phyloP scores from a whole-genome alignment of 2,797 vertebrate species.

The Syndactyla subalaris region DNA sequence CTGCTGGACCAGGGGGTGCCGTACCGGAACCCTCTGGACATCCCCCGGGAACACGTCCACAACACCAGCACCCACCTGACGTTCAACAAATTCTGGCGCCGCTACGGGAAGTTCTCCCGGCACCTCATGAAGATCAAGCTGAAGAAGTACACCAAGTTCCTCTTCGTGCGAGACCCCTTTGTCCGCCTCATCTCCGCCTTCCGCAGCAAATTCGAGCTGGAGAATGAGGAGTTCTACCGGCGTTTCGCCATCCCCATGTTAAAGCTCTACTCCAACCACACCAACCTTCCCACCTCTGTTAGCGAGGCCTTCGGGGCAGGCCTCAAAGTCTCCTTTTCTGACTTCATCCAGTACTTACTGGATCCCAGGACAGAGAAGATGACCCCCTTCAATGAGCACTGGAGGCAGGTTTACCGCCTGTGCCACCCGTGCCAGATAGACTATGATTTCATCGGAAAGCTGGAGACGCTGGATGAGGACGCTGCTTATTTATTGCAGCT shows the following conservation, averaged over 20 bases:
- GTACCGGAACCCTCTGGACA: constrained; percentile 88
- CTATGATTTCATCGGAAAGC: constrained; percentile 92
- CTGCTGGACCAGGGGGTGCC: constrained; percentile 86
- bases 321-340: constrained; percentile 87
- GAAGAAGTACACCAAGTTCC: constrained; percentile 97
- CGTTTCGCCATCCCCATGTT: constrained; percentile 90
- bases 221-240: constrained; percentile 93
- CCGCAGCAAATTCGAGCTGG: constrained; percentile 93
- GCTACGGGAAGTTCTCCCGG: constrained; percentile 91
- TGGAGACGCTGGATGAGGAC: constrained; percentile 90
- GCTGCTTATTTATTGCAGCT: constrained; percentile 86
- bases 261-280: constrained; percentile 86
- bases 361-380: constrained; percentile 92
- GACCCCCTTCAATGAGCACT: constrained; percentile 95
- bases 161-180: constrained; percentile 96
- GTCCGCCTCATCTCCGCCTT: constrained; percentile 97
- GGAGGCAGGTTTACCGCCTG: constrained; percentile 92
- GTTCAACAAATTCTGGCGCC: constrained; percentile 97
- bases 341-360: constrained; percentile 95
- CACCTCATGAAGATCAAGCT: constrained; percentile 97
- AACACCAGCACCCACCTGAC: constrained; percentile 94
- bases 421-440: constrained; percentile 96
- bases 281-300: constrained; percentile 84
- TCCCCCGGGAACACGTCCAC: constrained; percentile 89
- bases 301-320: constrained; percentile 88